These are phyloP conservation scores for Nyctereutes procyonoides DNA, from an alignment of 2,113 vertebrate genomes.

Conservation along the genomic window DNA sequence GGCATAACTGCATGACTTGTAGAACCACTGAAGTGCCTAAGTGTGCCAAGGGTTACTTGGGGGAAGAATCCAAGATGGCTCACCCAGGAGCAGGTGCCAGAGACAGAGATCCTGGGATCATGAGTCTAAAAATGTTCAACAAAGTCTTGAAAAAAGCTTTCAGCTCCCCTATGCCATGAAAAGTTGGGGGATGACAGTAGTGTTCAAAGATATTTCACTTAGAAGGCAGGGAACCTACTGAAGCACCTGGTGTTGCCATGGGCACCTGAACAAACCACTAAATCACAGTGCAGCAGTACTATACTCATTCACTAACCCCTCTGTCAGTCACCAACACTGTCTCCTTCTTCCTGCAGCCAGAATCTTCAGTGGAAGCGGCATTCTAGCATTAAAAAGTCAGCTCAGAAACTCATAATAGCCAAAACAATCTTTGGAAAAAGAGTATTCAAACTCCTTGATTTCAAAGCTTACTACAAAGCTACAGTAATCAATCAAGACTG, in stretches of 20 bases:
- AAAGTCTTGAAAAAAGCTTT: not conserved
- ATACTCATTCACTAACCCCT: not conserved
- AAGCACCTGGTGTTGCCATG: not conserved
- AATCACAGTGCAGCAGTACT: not conserved
- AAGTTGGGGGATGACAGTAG: not conserved
- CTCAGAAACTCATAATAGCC: not conserved
- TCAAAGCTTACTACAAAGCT: not conserved
- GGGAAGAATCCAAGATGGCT: not conserved
- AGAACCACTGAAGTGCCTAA: not conserved
- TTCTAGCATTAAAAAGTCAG: not conserved
- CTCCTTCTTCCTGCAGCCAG: not conserved
- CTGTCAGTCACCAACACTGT: not conserved
- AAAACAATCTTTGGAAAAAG: slow-evolving; percentile 8
- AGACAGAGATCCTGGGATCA: not conserved
- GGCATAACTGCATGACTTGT: not conserved
- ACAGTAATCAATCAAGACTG: not conserved
- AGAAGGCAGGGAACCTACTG: not conserved
- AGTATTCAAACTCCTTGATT: not conserved
- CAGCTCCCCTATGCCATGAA: not conserved
- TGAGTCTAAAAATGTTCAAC: not conserved
- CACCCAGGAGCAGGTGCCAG: not conserved
- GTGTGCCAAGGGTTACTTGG: not conserved
- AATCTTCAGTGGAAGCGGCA: not conserved
- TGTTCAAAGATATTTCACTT: not conserved
- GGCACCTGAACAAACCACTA: not conserved